These are phyloP conservation scores for Agrilus biguttatus DNA, from an alignment of 2,888 invertebrate species.

Conservation along the genomic window DNA sequence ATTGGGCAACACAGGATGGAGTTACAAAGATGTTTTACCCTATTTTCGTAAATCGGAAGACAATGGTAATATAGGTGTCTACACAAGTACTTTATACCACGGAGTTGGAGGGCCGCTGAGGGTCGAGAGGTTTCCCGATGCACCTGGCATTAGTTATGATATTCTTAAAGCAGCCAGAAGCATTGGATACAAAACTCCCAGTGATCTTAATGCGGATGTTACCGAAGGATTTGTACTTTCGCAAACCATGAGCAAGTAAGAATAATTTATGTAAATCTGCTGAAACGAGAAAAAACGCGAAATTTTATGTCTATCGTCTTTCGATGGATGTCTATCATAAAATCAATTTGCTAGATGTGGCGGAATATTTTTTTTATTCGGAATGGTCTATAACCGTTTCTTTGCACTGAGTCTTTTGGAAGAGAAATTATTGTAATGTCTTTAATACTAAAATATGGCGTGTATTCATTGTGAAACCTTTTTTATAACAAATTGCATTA, in stretches of 20 bases:
- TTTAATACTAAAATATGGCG: too few relatives aligned
- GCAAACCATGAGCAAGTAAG: conserved; percentile 37
- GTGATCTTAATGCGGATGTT: conserved; percentile 42
- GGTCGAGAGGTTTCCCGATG: conserved; percentile 42
- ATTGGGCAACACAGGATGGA: conserved; percentile 54
- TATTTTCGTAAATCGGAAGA: conserved; percentile 46
- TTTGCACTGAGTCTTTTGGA: too few relatives aligned
- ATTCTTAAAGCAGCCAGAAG: conserved; percentile 40
- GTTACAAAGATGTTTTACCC: conserved; percentile 54
- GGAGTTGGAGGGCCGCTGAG: conserved; percentile 38
- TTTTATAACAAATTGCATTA: too few relatives aligned
- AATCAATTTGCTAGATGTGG: too few relatives aligned
- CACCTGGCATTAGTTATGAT: conserved; percentile 39
- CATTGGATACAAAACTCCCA: conserved; percentile 39
- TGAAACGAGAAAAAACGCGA: too few relatives aligned
- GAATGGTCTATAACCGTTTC: too few relatives aligned
- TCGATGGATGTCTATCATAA: too few relatives aligned
- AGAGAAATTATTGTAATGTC: too few relatives aligned
- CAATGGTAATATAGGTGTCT: conserved; percentile 37
- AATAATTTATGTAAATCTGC: too few relatives aligned
- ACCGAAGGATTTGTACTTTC: conserved; percentile 42
- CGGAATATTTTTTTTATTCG: too few relatives aligned
- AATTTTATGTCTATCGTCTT: too few relatives aligned
- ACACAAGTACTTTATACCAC: conserved; percentile 39
- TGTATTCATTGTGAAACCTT: too few relatives aligned